Percentiles rank a stretch among this genome's conserved stretches.
phyloP scores from a whole-genome alignment of 2,888 invertebrate species.

The Heliconius cydno region DNA sequence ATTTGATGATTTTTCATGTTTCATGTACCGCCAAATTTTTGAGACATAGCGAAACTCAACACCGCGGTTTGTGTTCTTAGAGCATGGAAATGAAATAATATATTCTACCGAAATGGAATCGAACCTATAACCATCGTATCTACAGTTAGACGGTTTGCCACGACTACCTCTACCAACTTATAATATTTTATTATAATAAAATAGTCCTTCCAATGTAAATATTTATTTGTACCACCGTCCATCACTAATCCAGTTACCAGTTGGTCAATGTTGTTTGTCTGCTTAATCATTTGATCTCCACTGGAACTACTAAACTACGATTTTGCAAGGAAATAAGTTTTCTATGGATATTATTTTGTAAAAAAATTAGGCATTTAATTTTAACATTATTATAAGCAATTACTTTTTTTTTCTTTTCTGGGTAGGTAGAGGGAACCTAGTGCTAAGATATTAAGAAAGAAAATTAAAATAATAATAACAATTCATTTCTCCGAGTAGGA shows the following conservation, averaged over 20 bases:
- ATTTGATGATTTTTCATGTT: too few relatives aligned
- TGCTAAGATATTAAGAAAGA: too few relatives aligned
- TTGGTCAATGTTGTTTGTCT: conserved; percentile 29
- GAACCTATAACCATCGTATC: neutral
- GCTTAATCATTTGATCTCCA: conserved; percentile 31
- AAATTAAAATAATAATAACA: too few relatives aligned
- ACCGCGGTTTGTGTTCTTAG: neutral
- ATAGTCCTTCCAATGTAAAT: conserved; percentile 19
- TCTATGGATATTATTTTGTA: neutral
- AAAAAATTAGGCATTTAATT: too few relatives aligned
- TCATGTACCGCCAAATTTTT: too few relatives aligned
- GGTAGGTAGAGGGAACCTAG: too few relatives aligned
- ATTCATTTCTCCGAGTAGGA: too few relatives aligned
- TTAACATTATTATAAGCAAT: too few relatives aligned
- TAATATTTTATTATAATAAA: conserved; percentile 8
- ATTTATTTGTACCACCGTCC: conserved; percentile 27
- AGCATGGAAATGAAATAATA: too few relatives aligned
- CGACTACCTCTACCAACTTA: neutral
- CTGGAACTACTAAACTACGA: conserved; percentile 9
- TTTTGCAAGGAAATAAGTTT: conserved; percentile 11
- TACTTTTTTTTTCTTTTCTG: too few relatives aligned
- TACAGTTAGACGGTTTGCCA: neutral
- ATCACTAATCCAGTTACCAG: conserved; percentile 28
- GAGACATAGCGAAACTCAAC: neutral
- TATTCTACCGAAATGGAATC: neutral